These are phyloP conservation scores for Polyommatus icarus DNA, from an alignment of 2,888 invertebrate species.

Conservation along the genomic window DNA sequence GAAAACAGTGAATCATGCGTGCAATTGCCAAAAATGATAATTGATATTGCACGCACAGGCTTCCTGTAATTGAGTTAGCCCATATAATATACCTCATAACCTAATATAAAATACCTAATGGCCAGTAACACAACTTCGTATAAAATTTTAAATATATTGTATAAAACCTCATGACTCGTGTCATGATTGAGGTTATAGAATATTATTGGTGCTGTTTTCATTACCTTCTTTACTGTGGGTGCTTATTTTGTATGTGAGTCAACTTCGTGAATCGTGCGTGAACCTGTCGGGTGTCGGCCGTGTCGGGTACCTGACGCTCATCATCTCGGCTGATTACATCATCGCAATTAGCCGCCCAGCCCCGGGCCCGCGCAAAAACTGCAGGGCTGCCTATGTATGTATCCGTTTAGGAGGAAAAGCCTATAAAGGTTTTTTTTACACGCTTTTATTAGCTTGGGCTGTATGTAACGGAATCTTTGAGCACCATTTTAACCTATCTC, in stretches of 20 bases:
- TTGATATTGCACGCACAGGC: no score
- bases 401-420: neutral
- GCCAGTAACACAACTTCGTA: no score
- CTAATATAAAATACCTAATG: no score
- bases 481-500: no score
- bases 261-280: neutral
- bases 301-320: neutral
- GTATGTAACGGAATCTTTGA: no score
- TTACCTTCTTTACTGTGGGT: neutral
- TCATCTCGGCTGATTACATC: conserved; percentile 9
- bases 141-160: no score
- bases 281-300: neutral
- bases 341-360: neutral
- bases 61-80: no score
- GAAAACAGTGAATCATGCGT: no score
- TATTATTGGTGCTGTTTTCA: neutral
- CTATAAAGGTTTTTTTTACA: neutral
- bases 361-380: conserved; percentile 8
- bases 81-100: no score
- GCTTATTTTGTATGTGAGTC: neutral
- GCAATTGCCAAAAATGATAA: no score
- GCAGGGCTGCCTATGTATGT: neutral
- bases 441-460: neutral
- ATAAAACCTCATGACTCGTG: no score
- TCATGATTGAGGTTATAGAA: no score